Conservation (phyloP, 1,140 invertebrate genomes). For the Acromyrmex heyeri region DNA sequence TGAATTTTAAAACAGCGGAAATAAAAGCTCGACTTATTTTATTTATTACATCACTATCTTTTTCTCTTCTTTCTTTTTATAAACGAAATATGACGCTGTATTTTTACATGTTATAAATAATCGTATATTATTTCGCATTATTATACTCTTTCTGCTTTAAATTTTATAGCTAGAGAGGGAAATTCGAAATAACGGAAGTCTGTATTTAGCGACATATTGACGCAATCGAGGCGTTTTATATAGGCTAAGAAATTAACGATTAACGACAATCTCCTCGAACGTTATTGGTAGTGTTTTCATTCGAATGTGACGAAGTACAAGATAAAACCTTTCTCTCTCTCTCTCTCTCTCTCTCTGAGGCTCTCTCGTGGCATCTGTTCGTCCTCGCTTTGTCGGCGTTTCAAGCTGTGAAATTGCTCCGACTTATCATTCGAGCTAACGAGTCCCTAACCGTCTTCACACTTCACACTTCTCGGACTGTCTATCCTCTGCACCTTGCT, state of each 20-base stretch:
- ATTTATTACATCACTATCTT: not conserved
- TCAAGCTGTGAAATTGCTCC: constrained; percentile 83
- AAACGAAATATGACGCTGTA: not conserved
- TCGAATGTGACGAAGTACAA: constrained; percentile 68
- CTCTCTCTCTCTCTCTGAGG: constrained; percentile 33
- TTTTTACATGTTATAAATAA: not conserved
- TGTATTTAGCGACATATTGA: not conserved
- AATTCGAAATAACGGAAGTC: not conserved
- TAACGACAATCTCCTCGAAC: not conserved
- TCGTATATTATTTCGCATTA: not conserved
- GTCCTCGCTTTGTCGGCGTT: constrained; percentile 77
- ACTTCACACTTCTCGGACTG: constrained; percentile 79
- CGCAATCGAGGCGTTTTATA: not conserved
- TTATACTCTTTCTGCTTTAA: not conserved
- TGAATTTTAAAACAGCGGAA: not conserved
- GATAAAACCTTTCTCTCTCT: constrained; percentile 59
- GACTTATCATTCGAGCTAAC: constrained; percentile 86
- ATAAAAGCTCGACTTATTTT: not conserved
- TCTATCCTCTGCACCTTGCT: constrained; percentile 71
- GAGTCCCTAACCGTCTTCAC: constrained; percentile 83
- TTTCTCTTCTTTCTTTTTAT: not conserved
- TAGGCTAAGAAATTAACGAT: constrained; percentile 34
- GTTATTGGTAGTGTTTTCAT: constrained; percentile 58
- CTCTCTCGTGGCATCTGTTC: constrained; percentile 68
- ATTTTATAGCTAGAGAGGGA: not conserved